These are phyloP conservation scores for Calameuta filiformis DNA, from an alignment of 2,888 invertebrate genomes.

Conservation along the genomic window DNA sequence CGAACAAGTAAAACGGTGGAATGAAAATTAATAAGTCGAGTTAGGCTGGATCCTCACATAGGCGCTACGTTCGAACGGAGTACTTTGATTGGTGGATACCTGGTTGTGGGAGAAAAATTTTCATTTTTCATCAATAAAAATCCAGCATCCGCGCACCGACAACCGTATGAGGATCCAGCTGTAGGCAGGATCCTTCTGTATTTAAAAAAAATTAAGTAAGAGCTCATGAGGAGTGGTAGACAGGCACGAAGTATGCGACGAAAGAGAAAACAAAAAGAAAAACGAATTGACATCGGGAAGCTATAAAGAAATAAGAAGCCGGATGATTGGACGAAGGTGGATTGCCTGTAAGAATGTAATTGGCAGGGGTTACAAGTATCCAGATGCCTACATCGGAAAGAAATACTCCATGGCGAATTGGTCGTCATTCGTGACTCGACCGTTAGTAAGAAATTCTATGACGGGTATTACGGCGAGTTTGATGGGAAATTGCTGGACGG, in stretches of 20 bases:
- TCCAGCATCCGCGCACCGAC: no score
- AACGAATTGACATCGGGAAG: background rate
- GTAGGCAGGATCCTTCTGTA: background rate
- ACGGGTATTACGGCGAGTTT: background rate
- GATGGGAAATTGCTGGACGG: background rate
- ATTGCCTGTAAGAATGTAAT: background rate
- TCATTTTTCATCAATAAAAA: no score
- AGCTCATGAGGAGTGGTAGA: background rate
- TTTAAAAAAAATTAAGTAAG: background rate
- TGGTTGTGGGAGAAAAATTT: no score
- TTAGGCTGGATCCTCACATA: background rate
- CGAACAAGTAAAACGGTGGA: background rate
- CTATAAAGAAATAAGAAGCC: no score
- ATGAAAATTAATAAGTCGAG: background rate
- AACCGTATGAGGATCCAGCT: no score
- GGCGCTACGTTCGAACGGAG: no score
- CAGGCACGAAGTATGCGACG: background rate
- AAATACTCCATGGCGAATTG: background rate
- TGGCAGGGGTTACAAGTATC: background rate
- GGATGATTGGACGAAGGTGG: no score
- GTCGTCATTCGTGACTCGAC: background rate
- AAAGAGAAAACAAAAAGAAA: background rate
- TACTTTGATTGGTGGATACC: no score
- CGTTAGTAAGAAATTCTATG: background rate
- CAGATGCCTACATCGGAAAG: background rate